Evolutionary conservation across 2,888 invertebrate genomes (phyloP).

Genomic region (Caenorhabditis sulstoni): DNA sequence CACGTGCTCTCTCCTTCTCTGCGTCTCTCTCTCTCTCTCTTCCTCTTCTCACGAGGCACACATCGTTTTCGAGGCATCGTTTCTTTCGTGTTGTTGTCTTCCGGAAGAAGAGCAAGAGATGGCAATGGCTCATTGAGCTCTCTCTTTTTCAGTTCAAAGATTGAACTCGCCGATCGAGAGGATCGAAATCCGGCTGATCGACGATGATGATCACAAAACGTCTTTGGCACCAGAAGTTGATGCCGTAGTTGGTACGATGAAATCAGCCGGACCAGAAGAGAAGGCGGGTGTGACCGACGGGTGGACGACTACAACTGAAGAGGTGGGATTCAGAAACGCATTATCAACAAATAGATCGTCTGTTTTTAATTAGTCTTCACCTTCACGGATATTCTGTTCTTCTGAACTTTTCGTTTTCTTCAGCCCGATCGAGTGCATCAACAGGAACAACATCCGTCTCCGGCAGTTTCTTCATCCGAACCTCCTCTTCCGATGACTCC

Average conservation of each 20-base stretch:
- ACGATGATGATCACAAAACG: slow-evolving; percentile 70
- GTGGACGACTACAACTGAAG: slow-evolving; percentile 14
- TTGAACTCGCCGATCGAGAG: slow-evolving; percentile 70
- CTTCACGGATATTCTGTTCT: no score
- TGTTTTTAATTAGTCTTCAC: background rate
- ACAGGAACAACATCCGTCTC: slow-evolving; percentile 27
- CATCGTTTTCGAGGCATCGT: no score
- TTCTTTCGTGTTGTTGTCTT: slow-evolving; percentile 2
- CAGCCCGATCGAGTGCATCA: slow-evolving; percentile 28
- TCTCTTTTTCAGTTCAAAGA: slow-evolving; percentile 58
- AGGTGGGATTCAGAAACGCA: slow-evolving; percentile 7
- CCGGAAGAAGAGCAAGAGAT: slow-evolving; percentile 5
- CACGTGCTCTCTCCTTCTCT: background rate
- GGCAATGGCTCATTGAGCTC: slow-evolving; percentile 1
- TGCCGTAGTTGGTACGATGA: slow-evolving; percentile 12
- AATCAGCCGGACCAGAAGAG: background rate
- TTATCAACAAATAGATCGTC: background rate
- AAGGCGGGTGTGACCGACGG: background rate
- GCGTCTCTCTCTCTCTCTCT: slow-evolving; percentile 10
- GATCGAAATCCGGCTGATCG: slow-evolving; percentile 73
- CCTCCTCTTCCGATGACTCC: background rate
- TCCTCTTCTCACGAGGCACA: background rate
- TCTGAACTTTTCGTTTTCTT: no score
- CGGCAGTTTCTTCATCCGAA: slow-evolving; percentile 2
- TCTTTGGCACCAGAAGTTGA: slow-evolving; percentile 25